Percentiles rank a stretch among this genome's conserved stretches.
These are phyloP conservation scores for Drosophila atripex DNA, from an alignment of 2,888 invertebrate species.

Conservation along the genomic window DNA sequence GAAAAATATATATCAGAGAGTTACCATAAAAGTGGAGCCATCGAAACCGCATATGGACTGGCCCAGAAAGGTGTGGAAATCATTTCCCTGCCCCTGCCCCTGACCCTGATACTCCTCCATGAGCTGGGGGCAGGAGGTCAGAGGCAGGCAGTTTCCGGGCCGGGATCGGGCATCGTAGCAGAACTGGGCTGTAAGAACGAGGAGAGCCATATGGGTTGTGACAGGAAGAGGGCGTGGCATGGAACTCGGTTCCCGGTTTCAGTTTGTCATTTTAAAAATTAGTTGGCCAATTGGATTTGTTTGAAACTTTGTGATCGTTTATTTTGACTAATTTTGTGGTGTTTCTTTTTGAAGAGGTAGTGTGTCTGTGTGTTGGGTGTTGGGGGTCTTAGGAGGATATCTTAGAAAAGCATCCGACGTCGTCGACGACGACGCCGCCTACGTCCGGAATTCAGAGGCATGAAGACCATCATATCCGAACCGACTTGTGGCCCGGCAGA, in stretches of 20 bases:
- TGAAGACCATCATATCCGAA: constrained; percentile 78
- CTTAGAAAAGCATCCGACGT: constrained; percentile 32
- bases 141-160: constrained; percentile 85
- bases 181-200: constrained; percentile 68
- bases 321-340: constrained; percentile 39
- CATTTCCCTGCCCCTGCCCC: constrained; percentile 70
- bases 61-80: constrained; percentile 85
- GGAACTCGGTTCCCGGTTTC: background rate
- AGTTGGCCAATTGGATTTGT: constrained; percentile 53
- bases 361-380: background rate
- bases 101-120: constrained; percentile 79
- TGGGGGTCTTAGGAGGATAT: background rate
- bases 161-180: constrained; percentile 85
- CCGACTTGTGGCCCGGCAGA: constrained; percentile 41
- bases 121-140: constrained; percentile 85
- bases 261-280: constrained; percentile 1
- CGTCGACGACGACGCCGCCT: constrained; percentile 65
- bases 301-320: constrained; percentile 38
- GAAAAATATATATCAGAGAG: background rate
- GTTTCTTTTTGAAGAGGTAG: constrained; percentile 1
- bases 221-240: constrained; percentile 2
- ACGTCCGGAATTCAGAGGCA: constrained; percentile 57
- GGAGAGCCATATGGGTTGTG: constrained; percentile 8
- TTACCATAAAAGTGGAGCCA: constrained; percentile 87
- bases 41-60: constrained; percentile 89